Conservation (phyloP, 1,140 invertebrate genomes). For the Drosophila cardini region DNA sequence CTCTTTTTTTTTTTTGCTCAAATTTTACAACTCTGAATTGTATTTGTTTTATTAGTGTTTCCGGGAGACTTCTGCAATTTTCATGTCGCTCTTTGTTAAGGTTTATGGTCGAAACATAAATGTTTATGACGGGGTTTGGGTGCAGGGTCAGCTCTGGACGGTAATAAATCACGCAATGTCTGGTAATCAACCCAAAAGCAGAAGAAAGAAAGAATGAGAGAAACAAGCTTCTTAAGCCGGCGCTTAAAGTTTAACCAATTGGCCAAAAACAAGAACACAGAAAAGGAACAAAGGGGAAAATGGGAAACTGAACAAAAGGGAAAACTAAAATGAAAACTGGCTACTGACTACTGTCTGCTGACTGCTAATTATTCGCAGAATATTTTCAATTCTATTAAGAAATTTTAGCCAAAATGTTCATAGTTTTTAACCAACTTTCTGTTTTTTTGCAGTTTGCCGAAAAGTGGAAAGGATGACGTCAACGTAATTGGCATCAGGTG, state of each 20-base stretch:
- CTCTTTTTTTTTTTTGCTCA: neutral
- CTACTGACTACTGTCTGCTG: slow-evolving; percentile 35
- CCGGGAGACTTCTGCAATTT: slow-evolving; percentile 23
- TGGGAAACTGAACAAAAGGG: neutral
- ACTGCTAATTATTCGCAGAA: slow-evolving; percentile 29
- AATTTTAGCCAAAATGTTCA: slow-evolving; percentile 3
- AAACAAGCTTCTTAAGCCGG: slow-evolving; percentile 32
- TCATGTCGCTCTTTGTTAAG: slow-evolving; percentile 21
- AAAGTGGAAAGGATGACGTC: slow-evolving; percentile 45
- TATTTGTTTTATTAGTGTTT: slow-evolving; percentile 37
- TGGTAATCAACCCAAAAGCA: slow-evolving; percentile 8
- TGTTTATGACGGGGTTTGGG: slow-evolving; percentile 18
- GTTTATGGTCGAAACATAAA: slow-evolving; percentile 23
- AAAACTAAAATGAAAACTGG: slow-evolving; percentile 1
- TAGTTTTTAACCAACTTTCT: slow-evolving; percentile 22
- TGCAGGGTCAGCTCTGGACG: slow-evolving; percentile 7
- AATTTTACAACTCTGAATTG: slow-evolving; percentile 16
- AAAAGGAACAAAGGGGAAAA: neutral
- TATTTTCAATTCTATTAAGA: slow-evolving; percentile 19
- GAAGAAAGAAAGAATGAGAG: neutral
- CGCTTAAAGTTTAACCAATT: slow-evolving; percentile 57
- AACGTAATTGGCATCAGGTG: slow-evolving; percentile 42
- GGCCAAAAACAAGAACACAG: neutral
- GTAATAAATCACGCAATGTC: slow-evolving; percentile 38
- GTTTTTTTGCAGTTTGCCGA: slow-evolving; percentile 61